Evolutionary conservation across 1,140 invertebrate genomes (phyloP), one percentile per base, ranked within the genome.

Genomic region (Drosophila hydei): DNA sequence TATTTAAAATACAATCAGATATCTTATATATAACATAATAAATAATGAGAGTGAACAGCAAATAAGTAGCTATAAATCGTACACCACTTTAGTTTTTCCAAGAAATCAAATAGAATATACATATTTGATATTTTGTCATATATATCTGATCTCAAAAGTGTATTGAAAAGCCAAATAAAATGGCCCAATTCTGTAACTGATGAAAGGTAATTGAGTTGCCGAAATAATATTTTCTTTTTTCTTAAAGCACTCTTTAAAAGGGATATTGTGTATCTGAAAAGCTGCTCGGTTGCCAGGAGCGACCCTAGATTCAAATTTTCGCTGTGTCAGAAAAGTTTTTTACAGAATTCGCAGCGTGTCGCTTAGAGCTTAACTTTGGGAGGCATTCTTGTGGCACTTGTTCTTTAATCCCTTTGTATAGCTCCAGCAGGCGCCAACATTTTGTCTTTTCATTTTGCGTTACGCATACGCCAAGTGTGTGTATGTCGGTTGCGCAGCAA

Each of bases 361-460:
- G 40, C 60, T 60, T 40, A 38, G 38, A 38, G 47, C 27, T 33
- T 30, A 61, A 47, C 47, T 60, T 14, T 64, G 40, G 40, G 18
- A 16, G 42, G 9, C 68, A 61, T 63, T 72, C 60, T 69, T 65
- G 42, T 59, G 59, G 52, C 69, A 87, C 77, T 69, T 72, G 63
- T 47, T 59, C 60, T 67, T 61, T 76, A 68, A 77, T 68, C 74
- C 52, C 59, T 36, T n/a, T 36, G 56, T n/a, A 36, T 72, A 38
- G 33, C 60, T 42, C 19, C 55, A 68, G 48, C 59, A 58, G 52
- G 61, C 45, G 55, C 58, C 51, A 73, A 63, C 59, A 68, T 81
- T 81, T 81, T 81, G 77, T 73, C 61, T 77, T 72, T 75, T 81
- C 65, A 77, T 77, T 77, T 63, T 45, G 58, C 77, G 77, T 75